Evolutionary conservation across 2,888 invertebrate genomes (phyloP).

Genomic region (Pherbina coryleti): DNA sequence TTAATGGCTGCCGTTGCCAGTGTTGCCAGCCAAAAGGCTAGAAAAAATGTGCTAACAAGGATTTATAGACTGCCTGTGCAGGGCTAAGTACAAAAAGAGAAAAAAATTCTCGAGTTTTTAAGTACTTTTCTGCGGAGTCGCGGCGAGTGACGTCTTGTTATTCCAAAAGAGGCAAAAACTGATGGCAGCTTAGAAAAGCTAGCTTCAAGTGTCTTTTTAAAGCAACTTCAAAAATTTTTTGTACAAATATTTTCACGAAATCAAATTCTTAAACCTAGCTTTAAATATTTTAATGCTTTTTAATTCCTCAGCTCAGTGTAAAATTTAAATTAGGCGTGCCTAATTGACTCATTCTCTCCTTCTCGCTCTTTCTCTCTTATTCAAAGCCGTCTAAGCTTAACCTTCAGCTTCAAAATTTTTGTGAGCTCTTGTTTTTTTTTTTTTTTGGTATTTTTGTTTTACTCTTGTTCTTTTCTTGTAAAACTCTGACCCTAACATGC

Average conservation of each 20-base stretch:
- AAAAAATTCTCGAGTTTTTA: no score
- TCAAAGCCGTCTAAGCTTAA: no score
- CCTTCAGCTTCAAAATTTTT: background rate
- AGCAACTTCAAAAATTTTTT: no score
- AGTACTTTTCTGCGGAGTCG: no score
- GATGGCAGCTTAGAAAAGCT: no score
- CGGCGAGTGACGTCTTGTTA: no score
- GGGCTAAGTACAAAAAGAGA: background rate
- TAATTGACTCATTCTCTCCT: conserved; percentile 46
- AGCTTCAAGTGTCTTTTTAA: no score
- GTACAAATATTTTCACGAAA: no score
- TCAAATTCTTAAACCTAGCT: no score
- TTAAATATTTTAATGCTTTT: no score
- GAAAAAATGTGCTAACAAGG: conserved; percentile 40
- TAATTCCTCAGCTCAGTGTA: background rate
- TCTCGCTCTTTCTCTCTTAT: background rate
- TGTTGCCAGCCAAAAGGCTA: background rate
- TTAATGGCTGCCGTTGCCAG: conserved; percentile 35
- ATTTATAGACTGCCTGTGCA: conserved; percentile 40
- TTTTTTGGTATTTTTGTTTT: background rate
- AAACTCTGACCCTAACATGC: background rate
- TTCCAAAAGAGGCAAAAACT: no score
- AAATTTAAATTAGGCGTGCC: conserved; percentile 51
- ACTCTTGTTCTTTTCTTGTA: no score
- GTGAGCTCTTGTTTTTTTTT: background rate